Conservation (phyloP, 2,888 invertebrate genomes). For the Hydrotaea diabolus region DNA sequence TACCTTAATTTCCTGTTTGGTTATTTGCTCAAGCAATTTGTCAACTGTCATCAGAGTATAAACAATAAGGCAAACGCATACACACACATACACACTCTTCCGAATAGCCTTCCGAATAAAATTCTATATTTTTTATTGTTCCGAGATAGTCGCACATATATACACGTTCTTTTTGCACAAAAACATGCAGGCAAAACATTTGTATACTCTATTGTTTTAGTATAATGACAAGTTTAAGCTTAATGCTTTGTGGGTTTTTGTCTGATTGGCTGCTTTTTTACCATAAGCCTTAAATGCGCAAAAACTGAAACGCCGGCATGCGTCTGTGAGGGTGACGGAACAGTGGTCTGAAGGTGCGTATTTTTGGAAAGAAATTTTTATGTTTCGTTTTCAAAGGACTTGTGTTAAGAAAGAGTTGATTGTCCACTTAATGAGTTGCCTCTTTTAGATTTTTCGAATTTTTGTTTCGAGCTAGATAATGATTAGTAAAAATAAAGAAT, state of each 20-base stretch:
- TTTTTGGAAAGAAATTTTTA: not conserved
- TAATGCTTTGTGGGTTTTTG: slow-evolving; percentile 49
- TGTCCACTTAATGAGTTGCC: no score
- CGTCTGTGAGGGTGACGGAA: not conserved
- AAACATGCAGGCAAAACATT: not conserved
- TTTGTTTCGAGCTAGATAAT: no score
- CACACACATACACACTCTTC: slow-evolving; percentile 12
- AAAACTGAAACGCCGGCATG: no score
- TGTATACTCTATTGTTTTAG: slow-evolving; percentile 41
- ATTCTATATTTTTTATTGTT: no score
- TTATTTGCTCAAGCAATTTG: slow-evolving; percentile 66
- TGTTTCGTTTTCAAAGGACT: no score
- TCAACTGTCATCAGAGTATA: slow-evolving; percentile 59
- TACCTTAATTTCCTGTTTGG: slow-evolving; percentile 65
- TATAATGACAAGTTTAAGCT: slow-evolving; percentile 64
- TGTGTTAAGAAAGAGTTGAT: no score
- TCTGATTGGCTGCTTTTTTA: slow-evolving; percentile 39
- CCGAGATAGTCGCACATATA: not conserved
- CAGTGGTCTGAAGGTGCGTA: not conserved
- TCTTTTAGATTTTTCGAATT: no score
- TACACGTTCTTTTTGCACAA: slow-evolving; percentile 31
- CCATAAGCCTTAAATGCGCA: not conserved
- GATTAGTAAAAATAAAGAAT: no score
- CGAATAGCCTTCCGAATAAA: not conserved
- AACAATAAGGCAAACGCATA: slow-evolving; percentile 48